These are phyloP conservation scores for Hydriomena furcata DNA, from an alignment of 2,888 invertebrate species.

Conservation along the genomic window DNA sequence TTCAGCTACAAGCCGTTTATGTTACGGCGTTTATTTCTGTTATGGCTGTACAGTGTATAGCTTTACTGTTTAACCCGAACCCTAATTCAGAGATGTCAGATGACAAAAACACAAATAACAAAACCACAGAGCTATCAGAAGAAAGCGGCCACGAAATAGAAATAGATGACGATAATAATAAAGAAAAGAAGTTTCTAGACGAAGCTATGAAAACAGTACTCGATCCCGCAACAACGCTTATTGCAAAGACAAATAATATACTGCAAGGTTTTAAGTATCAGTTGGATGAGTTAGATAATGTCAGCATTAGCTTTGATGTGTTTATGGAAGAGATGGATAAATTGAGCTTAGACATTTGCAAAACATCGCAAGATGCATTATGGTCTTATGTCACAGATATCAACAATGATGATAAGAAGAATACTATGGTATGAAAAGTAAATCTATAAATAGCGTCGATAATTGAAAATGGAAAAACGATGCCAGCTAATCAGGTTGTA, in stretches of 20 bases:
- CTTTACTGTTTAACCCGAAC: slow-evolving; percentile 58
- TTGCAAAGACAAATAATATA: slow-evolving; percentile 52
- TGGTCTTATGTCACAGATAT: slow-evolving; percentile 76
- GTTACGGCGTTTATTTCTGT: slow-evolving; percentile 46
- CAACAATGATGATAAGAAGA: slow-evolving; percentile 66
- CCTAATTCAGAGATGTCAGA: slow-evolving; percentile 75
- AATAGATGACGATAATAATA: slow-evolving; percentile 64
- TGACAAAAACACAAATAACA: slow-evolving; percentile 59
- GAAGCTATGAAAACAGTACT: slow-evolving; percentile 70
- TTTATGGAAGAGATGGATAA: slow-evolving; percentile 76
- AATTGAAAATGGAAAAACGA: too few species aligned
- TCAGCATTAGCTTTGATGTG: slow-evolving; percentile 57
- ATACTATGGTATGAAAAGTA: slow-evolving; percentile 63
- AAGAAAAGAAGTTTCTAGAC: slow-evolving; percentile 69
- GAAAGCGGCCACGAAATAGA: slow-evolving; percentile 73
- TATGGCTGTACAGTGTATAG: slow-evolving; percentile 39
- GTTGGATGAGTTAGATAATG: slow-evolving; percentile 60
- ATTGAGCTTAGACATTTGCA: slow-evolving; percentile 71
- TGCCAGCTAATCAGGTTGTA: too few species aligned
- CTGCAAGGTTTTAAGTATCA: slow-evolving; percentile 61
- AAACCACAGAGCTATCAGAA: slow-evolving; percentile 64
- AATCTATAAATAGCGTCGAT: too few species aligned
- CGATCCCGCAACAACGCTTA: slow-evolving; percentile 58
- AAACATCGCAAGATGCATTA: slow-evolving; percentile 69
- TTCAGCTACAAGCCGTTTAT: slow-evolving; percentile 35